Evolutionary conservation across 30 jellyfish, hydroid and myxozoan genomes (phyloP), one percentile per base, ranked within the genome.

Genomic region (Phacellophora camtschatica): DNA sequence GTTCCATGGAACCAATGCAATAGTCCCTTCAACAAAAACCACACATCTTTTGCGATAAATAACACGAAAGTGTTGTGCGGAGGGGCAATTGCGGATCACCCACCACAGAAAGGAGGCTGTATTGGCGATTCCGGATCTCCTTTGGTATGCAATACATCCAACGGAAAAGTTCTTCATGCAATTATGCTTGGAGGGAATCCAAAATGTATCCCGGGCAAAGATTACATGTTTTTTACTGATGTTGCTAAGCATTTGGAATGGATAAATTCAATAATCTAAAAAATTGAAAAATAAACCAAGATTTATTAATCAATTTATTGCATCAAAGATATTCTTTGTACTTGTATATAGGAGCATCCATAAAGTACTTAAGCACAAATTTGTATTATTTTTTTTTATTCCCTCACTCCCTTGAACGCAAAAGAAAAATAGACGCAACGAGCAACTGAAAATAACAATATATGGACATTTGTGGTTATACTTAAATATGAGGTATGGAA

Each of bases 61-160:
- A 64, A 79, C 77, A 1, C 7, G 35, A 62, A 53, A 18, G 91
- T 80, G 5, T 35, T 80, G 42, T 80, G 91, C 35, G 91, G 91
- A 7, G 91, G 91, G 20, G 49, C 41, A 24, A n/a, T 33, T 33
- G 31, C 57, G 2, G 42, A 20, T 5, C 12, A 43, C 3, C 19
- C n/a, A 6, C 3, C 23, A 0, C 50, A 53, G 25, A 51, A 57
- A 28, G 77, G 84, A 12, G 91, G 78, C 68, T 80, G 91, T 56
- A 45, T 61, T 34, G 91, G 91, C 1, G 91, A 80, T 43, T 80
- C 91, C 1, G 91, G 91, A 0, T 80, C 91, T 24, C 91, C 91
- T 5, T 64, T 80, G 48, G 11, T 80, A 29, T 80, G 91, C 76
- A 50, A 46, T 64, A 66, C 28, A 3, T 35, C 23, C 12, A 13